Conservation (phyloP, 2,888 invertebrate species). For the Chrysodeixis includens region DNA sequence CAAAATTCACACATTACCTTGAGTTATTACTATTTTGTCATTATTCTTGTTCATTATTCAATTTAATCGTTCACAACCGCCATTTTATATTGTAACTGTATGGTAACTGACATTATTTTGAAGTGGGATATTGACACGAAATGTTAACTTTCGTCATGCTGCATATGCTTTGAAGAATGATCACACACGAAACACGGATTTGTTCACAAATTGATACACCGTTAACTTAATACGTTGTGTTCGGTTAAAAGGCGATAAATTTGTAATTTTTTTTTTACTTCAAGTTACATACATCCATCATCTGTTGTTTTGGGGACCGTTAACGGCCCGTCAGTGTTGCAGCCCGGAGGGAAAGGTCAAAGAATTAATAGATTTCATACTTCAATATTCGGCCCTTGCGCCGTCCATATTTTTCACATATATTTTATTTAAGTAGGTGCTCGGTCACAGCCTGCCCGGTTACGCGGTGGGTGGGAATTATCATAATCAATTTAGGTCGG, state of each 20-base stretch:
- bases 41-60: conserved; percentile 49
- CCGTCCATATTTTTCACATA: conserved; percentile 11
- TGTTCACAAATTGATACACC: conserved; percentile 74
- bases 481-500: conserved; percentile 13
- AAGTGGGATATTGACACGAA: conserved; percentile 61
- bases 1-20: conserved; percentile 39
- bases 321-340: conserved; percentile 53
- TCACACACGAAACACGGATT: conserved; percentile 65
- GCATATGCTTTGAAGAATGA: conserved; percentile 63
- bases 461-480: conserved; percentile 24
- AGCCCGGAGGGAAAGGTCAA: conserved; percentile 55
- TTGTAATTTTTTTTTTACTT: conserved; percentile 76
- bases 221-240: conserved; percentile 80
- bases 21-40: conserved; percentile 37
- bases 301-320: conserved; percentile 62
- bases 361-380: conserved; percentile 62
- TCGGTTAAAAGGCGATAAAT: conserved; percentile 82
- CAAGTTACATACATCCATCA: conserved; percentile 67
- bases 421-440: conserved; percentile 25
- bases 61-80: conserved; percentile 29
- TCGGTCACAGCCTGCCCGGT: conserved; percentile 14
- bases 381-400: conserved; percentile 41
- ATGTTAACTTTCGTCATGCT: conserved; percentile 56
- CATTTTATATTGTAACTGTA: conserved; percentile 51
- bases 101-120: conserved; percentile 55